A percentile compares a stretch with the other conserved stretches of the same genome.
These are phyloP conservation scores for Theonella swinhoei DNA, from an alignment of 37 sponge, comb jelly and placozoan species.

Conservation along the genomic window DNA sequence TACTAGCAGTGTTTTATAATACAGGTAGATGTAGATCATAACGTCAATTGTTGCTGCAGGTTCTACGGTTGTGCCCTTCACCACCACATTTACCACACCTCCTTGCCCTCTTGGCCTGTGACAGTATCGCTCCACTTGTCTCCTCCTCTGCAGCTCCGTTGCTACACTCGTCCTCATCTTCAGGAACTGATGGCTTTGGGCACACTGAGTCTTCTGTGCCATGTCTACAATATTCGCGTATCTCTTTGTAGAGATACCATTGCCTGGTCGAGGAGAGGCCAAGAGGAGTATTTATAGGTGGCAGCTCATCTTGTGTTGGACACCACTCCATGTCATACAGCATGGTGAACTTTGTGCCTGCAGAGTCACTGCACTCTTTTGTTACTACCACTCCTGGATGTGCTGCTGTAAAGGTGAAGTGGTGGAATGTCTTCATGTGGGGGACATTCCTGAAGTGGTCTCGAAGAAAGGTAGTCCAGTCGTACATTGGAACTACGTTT, in stretches of 20 bases:
- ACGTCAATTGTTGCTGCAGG: too few relatives aligned
- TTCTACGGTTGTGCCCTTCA: too few relatives aligned
- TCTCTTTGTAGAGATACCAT: constrained; percentile 2
- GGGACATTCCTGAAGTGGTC: not conserved
- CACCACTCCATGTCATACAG: not conserved
- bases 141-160: too few relatives aligned
- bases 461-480: not conserved
- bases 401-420: not conserved
- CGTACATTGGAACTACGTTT: not conserved
- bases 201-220: not conserved
- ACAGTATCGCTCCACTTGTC: too few relatives aligned
- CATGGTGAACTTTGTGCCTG: not conserved
- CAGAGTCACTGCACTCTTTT: not conserved
- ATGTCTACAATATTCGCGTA: not conserved
- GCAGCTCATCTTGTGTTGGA: not conserved
- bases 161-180: too few relatives aligned
- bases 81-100: too few relatives aligned
- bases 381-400: not conserved
- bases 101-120: too few relatives aligned
- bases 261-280: not conserved
- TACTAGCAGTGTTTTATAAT: too few relatives aligned
- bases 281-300: not conserved
- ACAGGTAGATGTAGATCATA: too few relatives aligned
- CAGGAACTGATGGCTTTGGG: constrained; percentile 27
- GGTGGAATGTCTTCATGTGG: not conserved